phyloP scores from a whole-genome alignment of 2,888 invertebrate species.

The Agonopterix arenella region DNA sequence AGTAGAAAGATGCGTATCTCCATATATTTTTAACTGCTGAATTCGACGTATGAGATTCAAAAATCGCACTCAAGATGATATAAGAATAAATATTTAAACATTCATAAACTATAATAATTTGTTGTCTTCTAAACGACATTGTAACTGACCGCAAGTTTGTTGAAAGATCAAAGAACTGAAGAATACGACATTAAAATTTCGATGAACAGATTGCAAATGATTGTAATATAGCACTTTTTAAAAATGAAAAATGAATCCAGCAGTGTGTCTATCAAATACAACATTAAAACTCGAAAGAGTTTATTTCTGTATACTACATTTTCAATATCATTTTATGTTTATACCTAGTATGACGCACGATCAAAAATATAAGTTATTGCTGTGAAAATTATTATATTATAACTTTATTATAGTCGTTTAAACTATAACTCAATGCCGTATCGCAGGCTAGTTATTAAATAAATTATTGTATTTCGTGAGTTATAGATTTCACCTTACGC shows the following conservation, averaged over 20 bases:
- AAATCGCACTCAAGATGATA: too few species aligned
- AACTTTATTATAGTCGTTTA: constrained; percentile 31
- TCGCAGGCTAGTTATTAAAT: too few species aligned
- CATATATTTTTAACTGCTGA: too few species aligned
- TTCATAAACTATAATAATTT: too few species aligned
- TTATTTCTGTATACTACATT: constrained; percentile 40
- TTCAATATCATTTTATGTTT: constrained; percentile 39
- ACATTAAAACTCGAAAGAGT: constrained; percentile 44
- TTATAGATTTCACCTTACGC: too few species aligned
- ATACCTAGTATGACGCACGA: constrained; percentile 52
- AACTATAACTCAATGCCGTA: not conserved
- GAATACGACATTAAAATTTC: not conserved
- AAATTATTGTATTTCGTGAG: too few species aligned
- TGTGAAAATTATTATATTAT: constrained; percentile 42
- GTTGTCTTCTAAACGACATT: too few species aligned
- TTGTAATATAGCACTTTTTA: not conserved
- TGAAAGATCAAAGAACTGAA: not conserved
- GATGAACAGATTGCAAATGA: not conserved
- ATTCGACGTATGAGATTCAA: too few species aligned
- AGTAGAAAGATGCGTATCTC: too few species aligned
- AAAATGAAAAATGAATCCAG: constrained; percentile 25
- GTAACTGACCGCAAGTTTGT: too few species aligned
- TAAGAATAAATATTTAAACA: too few species aligned
- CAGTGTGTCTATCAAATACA: constrained; percentile 35
- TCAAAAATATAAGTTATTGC: constrained; percentile 34